Percentiles rank a stretch among this genome's conserved stretches.
phyloP scores from a whole-genome alignment of 2,113 vertebrate species.

The Xiphophorus maculatus region DNA sequence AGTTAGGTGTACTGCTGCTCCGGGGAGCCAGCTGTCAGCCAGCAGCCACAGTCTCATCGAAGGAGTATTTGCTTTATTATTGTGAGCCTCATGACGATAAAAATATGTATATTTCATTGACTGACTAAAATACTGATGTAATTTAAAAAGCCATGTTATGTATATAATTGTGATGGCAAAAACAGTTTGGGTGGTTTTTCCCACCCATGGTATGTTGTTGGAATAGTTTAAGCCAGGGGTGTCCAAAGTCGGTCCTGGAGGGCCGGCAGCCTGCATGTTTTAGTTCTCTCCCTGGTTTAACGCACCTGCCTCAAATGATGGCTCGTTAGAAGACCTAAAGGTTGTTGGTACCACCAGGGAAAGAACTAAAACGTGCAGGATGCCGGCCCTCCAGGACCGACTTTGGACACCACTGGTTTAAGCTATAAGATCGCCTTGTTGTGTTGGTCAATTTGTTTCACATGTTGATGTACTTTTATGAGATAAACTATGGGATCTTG shows the following conservation, averaged over 20 bases:
- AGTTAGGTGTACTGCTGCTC: constrained; percentile 12
- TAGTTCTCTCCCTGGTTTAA: too few species aligned
- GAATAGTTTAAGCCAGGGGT: constrained; percentile 4
- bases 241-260: too few species aligned
- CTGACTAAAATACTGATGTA: neutral
- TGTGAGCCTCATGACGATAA: neutral
- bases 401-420: too few species aligned
- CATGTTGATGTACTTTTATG: neutral
- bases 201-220: neutral
- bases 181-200: constrained; percentile 27
- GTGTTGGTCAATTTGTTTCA: neutral
- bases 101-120: neutral
- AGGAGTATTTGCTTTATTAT: constrained; percentile 1
- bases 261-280: too few species aligned
- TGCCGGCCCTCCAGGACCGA: too few species aligned
- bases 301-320: too few species aligned
- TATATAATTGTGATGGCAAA: neutral
- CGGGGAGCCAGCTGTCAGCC: constrained; percentile 53
- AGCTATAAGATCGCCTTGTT: neutral
- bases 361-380: too few species aligned
- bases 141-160: neutral
- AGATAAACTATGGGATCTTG: neutral
- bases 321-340: too few species aligned
- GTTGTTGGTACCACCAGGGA: too few species aligned
- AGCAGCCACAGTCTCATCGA: constrained; percentile 41